Evolutionary conservation across 2,797 vertebrate genomes (phyloP), one percentile per base, ranked within the genome.

Genomic region (Cossypha dichroa): DNA sequence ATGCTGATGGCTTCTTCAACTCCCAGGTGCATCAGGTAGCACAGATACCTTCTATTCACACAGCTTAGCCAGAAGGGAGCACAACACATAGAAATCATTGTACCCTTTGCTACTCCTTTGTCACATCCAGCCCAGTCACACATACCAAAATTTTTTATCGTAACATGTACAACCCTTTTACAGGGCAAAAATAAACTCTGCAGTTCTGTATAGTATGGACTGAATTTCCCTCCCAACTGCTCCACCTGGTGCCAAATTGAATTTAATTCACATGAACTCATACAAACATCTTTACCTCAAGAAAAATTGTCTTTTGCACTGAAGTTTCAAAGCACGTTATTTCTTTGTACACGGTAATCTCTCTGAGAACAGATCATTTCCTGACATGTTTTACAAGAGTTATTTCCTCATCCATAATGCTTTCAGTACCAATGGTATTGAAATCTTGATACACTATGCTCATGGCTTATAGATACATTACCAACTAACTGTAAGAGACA

Each of bases 281-380:
- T 64, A 82, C 11, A 17, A 82, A 46, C 34, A 83, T n/a, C 86
- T 86, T 92, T 90, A 75, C 77, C 64, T 74, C 59, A 76, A 94
- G 93, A 64, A 85, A 88, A 81, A 85, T 55, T 9, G 36, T 63
- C 56, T 93, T 85, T 94, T 18, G 16, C 81, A 51, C 77, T 79
- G 69, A 93, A 76, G 59, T 88, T 97, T 78, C 68, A 94, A 67
- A 85, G 15, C 66, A 84, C 28, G 26, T 89, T 87, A 90, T 93
- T 97, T 91, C 67, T 90, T 75, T 67, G 60, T 62, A 81, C 20
- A 11, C 49, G 46, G 34, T 86, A 91, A 96, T 97, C 84, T 48
- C 84, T 97, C 82, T 93, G 69, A 83, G 96, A 93, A 93, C 58
- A 97, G 94, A 97, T 97, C 59, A 77, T 83, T 95, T 97, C 83